Evolutionary conservation across 2,797 vertebrate species (phyloP).

Genomic region (Centroberyx gerrardi): DNA sequence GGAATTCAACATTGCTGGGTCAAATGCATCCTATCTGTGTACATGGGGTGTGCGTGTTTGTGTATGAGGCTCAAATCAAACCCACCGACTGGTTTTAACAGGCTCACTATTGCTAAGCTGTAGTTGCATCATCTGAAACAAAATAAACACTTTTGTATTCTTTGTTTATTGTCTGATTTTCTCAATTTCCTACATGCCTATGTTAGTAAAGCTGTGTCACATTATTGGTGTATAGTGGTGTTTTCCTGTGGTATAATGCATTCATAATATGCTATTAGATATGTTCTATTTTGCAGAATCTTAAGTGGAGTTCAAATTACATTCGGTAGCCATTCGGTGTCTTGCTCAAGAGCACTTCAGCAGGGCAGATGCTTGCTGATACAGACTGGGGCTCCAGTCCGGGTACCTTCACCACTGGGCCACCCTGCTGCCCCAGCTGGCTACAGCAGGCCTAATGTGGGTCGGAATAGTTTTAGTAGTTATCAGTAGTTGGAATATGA

Average conservation of each 20-base stretch:
- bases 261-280: neutral
- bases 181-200: neutral
- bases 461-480: too few relatives aligned
- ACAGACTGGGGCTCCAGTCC: too few relatives aligned
- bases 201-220: accelerated
- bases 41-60: neutral
- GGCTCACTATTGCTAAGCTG: conserved; percentile 57
- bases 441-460: neutral
- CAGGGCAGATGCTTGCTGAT: too few relatives aligned
- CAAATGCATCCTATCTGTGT: conserved; percentile 10
- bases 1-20: conserved; percentile 38
- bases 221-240: neutral
- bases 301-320: neutral
- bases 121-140: conserved; percentile 60
- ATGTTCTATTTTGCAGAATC: neutral
- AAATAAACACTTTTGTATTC: conserved; percentile 75
- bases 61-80: conserved; percentile 17
- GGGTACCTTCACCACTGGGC: too few relatives aligned
- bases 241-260: neutral
- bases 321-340: too few relatives aligned
- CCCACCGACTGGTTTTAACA: conserved; percentile 49
- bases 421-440: neutral
- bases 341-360: too few relatives aligned
- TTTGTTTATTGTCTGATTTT: conserved; percentile 25
- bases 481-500: too few relatives aligned